Conservation (phyloP, 2,888 invertebrate genomes). For the Boloria selene region DNA sequence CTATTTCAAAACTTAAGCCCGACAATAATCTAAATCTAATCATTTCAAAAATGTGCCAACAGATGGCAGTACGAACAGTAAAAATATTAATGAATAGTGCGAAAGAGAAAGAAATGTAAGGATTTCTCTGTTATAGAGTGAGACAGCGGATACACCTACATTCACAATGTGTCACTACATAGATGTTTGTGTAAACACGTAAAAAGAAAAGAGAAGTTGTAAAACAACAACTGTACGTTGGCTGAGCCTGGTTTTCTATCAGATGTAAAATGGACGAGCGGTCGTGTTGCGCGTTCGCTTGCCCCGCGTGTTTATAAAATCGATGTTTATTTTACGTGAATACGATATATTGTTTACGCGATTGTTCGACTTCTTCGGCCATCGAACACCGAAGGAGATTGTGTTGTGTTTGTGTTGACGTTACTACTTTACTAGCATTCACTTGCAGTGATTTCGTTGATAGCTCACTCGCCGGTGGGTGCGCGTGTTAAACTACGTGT, state of each 20-base stretch:
- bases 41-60: conserved; percentile 25
- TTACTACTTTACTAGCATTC: conserved; percentile 75
- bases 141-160: conserved; percentile 43
- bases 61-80: conserved; percentile 57
- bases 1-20: not conserved
- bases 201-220: conserved; percentile 82
- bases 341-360: conserved; percentile 76
- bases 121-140: conserved; percentile 46
- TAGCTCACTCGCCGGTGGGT: conserved; percentile 80
- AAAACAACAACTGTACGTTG: conserved; percentile 75
- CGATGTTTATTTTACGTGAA: conserved; percentile 80
- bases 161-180: conserved; percentile 57
- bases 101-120: conserved; percentile 51
- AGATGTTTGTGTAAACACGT: conserved; percentile 60
- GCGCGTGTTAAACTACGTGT: conserved; percentile 80
- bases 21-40: not conserved
- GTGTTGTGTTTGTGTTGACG: conserved; percentile 79
- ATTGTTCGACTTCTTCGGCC: conserved; percentile 75
- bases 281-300: conserved; percentile 76
- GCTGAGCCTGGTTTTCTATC: conserved; percentile 72
- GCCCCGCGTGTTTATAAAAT: conserved; percentile 78
- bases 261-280: conserved; percentile 82
- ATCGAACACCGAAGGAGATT: conserved; percentile 72
- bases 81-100: conserved; percentile 55
- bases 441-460: conserved; percentile 81